Evolutionary conservation across 2,113 vertebrate species (phyloP), one percentile per base, ranked within the genome.

Genomic region (Oreochromis spilurus): DNA sequence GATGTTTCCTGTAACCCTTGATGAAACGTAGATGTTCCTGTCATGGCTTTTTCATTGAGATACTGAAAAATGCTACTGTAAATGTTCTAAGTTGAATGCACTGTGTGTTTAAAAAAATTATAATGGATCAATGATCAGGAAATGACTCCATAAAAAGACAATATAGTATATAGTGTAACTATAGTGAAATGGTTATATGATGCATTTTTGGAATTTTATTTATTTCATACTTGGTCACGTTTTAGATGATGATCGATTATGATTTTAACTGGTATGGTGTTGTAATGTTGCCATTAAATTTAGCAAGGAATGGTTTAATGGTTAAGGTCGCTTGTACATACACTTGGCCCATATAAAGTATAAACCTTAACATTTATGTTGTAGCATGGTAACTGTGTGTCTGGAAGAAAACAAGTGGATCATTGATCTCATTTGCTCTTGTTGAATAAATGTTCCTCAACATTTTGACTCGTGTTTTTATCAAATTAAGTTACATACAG

Each of bases 381-480:
- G 95, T 97, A 97, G 97, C 97, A 97, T 97, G 97, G 97, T 96
- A 95, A 96, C 94, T 95, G 94, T 97, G 94, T 97, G 97, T 98
- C 96, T 94, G 87, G 96, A 97, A 96, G 97, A 97, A 95, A 97
- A 97, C 96, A 93, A 91, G 95, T 97, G 94, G 96, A 97, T 97
- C 97, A 97, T 96, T 97, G 97, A 97, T 97, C 96, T 94, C 96
- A 97, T 97, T 97, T 97, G 97, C 96, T 97, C 97, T 97, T 98
- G 97, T 97, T 97, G 97, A 99, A 98, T 98, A 98, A 98, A 99
- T 97, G 97, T 98, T 98, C 97, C 97, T 96, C 96, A 97, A 96
- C 94, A 96, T 95, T 95, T 95, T 75, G 87, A 72, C 81, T 89
- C 58, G 16, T 85, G 82, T 87, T 72, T 34, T 92, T 45, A 38